phyloP scores from a whole-genome alignment of 2,888 invertebrate genomes.

The Apomyelois bistriatella region DNA sequence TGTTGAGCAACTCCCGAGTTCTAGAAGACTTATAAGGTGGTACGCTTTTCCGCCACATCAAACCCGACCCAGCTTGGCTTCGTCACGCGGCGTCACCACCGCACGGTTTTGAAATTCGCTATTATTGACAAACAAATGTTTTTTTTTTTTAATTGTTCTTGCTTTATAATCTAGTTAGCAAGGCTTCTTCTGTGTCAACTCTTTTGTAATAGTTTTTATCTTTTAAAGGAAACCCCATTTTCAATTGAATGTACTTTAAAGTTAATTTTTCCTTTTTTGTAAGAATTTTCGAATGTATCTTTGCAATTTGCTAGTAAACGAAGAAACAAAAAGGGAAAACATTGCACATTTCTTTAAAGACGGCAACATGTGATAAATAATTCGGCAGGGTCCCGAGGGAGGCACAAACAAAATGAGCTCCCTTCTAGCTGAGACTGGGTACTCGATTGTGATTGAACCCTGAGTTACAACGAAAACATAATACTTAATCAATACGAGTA shows the following conservation, averaged over 20 bases:
- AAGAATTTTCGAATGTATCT: neutral
- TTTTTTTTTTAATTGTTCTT: too few species aligned
- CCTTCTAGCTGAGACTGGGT: neutral
- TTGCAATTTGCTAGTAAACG: neutral
- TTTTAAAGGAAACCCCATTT: neutral
- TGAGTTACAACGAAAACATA: too few species aligned
- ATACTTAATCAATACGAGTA: too few species aligned
- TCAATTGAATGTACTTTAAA: neutral
- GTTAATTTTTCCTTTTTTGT: neutral
- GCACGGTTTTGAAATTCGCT: too few species aligned
- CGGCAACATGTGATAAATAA: conserved; percentile 1
- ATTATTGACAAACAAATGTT: too few species aligned
- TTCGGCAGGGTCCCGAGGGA: neutral
- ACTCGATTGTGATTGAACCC: neutral
- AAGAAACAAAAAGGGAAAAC: neutral
- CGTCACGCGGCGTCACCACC: too few species aligned
- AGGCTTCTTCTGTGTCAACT: too few species aligned
- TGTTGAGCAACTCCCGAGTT: neutral
- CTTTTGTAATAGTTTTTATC: too few species aligned
- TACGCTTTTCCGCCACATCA: neutral
- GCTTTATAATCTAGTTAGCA: too few species aligned
- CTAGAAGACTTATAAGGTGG: neutral
- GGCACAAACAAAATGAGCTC: neutral
- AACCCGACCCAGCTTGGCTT: too few species aligned
- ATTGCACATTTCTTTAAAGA: neutral